Evolutionary conservation across 2,797 vertebrate genomes (phyloP).

Genomic region (Pseudochaenichthys georgianus): DNA sequence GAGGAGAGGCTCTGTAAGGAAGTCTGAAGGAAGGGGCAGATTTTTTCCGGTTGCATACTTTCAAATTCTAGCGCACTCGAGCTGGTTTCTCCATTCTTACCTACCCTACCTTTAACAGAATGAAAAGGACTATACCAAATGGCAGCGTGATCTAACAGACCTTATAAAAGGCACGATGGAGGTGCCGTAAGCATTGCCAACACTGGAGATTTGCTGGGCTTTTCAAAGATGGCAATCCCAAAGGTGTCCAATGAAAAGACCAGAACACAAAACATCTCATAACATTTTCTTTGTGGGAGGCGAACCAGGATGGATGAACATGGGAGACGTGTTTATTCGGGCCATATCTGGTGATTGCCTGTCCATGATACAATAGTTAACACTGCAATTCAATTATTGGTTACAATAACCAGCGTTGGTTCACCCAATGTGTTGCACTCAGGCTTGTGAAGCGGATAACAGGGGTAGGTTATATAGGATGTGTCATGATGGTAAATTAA

Average conservation of each 20-base stretch:
- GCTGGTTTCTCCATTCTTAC: no score
- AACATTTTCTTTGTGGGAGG: background rate
- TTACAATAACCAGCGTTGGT: background rate
- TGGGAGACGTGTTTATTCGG: background rate
- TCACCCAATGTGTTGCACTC: background rate
- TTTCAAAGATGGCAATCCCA: conserved; percentile 2
- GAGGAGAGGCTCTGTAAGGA: no score
- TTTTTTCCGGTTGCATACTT: no score
- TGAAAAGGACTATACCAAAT: background rate
- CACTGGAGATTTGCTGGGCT: background rate
- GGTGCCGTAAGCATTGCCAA: background rate
- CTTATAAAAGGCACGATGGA: conserved; percentile 2
- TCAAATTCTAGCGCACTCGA: no score
- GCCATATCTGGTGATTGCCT: background rate
- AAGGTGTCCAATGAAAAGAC: conserved; percentile 11
- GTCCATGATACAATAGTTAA: conserved; percentile 4
- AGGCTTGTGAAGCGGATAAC: background rate
- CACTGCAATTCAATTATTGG: conserved; percentile 5
- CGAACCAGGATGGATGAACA: background rate
- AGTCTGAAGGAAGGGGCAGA: no score
- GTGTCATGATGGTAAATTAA: background rate
- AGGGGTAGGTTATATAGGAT: background rate
- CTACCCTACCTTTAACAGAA: background rate
- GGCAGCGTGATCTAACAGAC: background rate
- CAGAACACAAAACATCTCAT: conserved; percentile 32